These are phyloP conservation scores for Pyrochroa serraticornis DNA, from an alignment of 2,888 invertebrate species.

Conservation along the genomic window DNA sequence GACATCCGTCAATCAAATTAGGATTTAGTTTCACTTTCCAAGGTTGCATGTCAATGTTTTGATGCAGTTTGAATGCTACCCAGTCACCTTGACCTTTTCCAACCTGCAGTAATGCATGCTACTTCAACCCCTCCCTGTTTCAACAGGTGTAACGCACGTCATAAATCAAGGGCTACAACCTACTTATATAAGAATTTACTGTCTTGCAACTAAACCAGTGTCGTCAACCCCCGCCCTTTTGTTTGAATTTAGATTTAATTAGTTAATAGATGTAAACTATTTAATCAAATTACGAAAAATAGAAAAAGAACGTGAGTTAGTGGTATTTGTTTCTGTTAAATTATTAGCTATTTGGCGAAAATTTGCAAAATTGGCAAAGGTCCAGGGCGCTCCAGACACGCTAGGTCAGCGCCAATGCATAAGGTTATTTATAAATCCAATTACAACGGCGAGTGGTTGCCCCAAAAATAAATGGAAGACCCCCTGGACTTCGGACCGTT, in stretches of 20 bases:
- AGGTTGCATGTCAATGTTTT: not conserved
- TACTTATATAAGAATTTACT: too few species aligned
- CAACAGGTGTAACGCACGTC: too few species aligned
- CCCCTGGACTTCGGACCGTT: not conserved
- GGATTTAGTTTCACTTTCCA: not conserved
- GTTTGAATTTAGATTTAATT: not conserved
- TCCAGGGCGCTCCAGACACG: not conserved
- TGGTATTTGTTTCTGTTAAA: not conserved
- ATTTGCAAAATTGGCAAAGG: not conserved
- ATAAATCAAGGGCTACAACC: too few species aligned
- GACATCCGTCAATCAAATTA: not conserved
- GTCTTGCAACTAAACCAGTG: too few species aligned
- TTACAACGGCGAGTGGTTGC: not conserved
- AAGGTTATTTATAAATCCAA: slow-evolving; percentile 3
- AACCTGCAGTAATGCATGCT: not conserved
- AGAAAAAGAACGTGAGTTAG: not conserved
- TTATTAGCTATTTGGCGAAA: not conserved
- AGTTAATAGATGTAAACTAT: too few species aligned
- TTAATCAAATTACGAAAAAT: not conserved
- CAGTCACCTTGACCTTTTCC: not conserved
- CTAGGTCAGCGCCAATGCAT: slow-evolving; percentile 2
- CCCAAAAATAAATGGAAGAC: not conserved
- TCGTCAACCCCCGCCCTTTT: too few species aligned
- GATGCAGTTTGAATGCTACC: not conserved
- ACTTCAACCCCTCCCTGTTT: not conserved